Conservation (phyloP, 2,888 invertebrate genomes). For the Chymomyza caudatula region DNA sequence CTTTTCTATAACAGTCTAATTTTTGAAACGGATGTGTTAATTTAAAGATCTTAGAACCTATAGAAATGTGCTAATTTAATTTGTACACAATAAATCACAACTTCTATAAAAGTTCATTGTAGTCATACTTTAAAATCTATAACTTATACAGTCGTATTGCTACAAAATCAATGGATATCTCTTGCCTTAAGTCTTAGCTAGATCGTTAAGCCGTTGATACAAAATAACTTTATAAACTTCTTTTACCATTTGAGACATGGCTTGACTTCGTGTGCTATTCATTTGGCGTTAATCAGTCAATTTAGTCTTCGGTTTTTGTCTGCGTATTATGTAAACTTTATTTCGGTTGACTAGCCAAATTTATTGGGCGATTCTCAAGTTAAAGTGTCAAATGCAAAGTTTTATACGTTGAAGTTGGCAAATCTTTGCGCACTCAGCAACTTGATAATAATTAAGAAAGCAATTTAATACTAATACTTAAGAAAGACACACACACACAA, state of each 20-base stretch:
- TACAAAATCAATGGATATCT: neutral
- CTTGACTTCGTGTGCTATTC: conserved; percentile 16
- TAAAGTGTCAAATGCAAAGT: conserved; percentile 4
- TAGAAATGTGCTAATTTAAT: too few species aligned
- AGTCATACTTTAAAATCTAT: too few species aligned
- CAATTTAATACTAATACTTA: conserved; percentile 21
- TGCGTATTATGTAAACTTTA: neutral
- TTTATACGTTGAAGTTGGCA: neutral
- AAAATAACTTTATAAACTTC: neutral
- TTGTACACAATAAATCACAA: too few species aligned
- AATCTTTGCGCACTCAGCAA: conserved; percentile 8
- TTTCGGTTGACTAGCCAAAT: neutral
- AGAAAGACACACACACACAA: neutral
- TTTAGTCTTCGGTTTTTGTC: conserved; percentile 16
- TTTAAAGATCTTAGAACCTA: too few species aligned
- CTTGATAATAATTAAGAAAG: conserved; percentile 42
- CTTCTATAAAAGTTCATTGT: too few species aligned
- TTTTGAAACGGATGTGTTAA: too few species aligned
- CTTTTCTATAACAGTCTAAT: too few species aligned
- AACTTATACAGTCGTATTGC: neutral
- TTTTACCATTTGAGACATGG: neutral
- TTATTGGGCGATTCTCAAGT: neutral
- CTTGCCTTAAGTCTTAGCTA: neutral
- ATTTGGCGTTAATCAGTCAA: conserved; percentile 51
- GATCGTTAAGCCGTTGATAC: neutral